Evolutionary conservation across 1,140 invertebrate genomes (phyloP).

Genomic region (Conus betulinus): DNA sequence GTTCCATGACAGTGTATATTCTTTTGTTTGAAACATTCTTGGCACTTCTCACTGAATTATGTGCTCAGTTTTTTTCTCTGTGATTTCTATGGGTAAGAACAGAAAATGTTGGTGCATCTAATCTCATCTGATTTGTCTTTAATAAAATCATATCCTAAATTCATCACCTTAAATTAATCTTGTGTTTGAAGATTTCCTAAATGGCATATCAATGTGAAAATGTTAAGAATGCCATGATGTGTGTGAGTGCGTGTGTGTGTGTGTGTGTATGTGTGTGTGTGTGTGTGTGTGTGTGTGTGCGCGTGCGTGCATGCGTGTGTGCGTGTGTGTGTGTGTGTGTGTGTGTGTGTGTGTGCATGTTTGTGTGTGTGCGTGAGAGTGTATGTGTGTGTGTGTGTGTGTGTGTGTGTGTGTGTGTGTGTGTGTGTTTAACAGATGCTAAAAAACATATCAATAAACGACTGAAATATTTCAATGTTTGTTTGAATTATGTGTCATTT

Average conservation of each 20-base stretch:
- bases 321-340: not conserved
- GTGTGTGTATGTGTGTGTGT: slow-evolving; percentile 11
- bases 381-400: slow-evolving; percentile 11
- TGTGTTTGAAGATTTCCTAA: not conserved
- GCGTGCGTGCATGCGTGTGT: not conserved
- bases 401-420: not conserved
- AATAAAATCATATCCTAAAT: not conserved
- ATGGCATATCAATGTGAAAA: not conserved
- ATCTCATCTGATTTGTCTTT: no score
- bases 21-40: not conserved
- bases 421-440: no score
- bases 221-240: not conserved
- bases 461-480: no score
- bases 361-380: no score
- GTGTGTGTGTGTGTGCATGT: not conserved
- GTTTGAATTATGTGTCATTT: no score
- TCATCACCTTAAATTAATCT: not conserved
- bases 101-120: no score
- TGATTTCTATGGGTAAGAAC: not conserved
- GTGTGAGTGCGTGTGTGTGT: not conserved
- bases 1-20: not conserved
- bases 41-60: not conserved
- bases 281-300: not conserved
- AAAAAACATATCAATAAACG: no score
- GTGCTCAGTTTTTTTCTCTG: not conserved